These are phyloP conservation scores for Thymallus thymallus DNA, from an alignment of 2,113 vertebrate genomes.

Conservation along the genomic window DNA sequence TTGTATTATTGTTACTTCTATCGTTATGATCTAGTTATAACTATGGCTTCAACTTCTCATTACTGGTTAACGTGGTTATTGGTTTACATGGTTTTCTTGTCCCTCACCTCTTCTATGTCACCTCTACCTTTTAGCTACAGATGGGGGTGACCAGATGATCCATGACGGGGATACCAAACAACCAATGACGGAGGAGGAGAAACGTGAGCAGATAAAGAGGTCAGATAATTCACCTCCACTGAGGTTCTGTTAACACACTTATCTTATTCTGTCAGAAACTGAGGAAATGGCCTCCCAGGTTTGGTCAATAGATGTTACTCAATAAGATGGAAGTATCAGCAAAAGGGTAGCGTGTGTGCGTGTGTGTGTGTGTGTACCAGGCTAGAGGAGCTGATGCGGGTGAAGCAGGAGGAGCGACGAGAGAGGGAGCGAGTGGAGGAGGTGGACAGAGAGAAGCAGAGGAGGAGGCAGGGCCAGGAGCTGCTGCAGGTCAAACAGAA, in stretches of 20 bases:
- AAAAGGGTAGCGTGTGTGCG: not conserved
- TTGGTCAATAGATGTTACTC: not conserved
- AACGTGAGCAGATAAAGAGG: conserved; percentile 85
- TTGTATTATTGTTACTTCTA: not conserved
- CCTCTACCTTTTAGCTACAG: conserved; percentile 15
- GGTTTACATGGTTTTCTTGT: not conserved
- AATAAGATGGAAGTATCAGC: not conserved
- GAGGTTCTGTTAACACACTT: not conserved
- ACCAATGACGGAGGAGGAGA: conserved; percentile 83
- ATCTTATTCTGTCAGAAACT: not conserved
- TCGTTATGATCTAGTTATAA: not conserved
- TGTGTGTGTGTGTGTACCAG: conserved; percentile 54
- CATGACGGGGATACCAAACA: conserved; percentile 35
- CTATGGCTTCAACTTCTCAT: not conserved
- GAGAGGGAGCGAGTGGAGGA: conserved; percentile 85
- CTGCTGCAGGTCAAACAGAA: conserved; percentile 80
- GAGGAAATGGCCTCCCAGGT: not conserved
- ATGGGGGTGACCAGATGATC: conserved; percentile 8
- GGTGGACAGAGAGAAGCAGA: conserved; percentile 83
- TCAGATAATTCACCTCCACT: conserved; percentile 43
- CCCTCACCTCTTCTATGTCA: not conserved
- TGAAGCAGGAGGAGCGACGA: conserved; percentile 86
- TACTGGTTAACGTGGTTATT: not conserved
- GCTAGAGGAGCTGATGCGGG: conserved; percentile 85
- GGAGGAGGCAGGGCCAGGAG: conserved; percentile 86